Base-by-base conservation (phyloP, 2,888 invertebrate species). In the Pyrrhia umbra region DNA sequence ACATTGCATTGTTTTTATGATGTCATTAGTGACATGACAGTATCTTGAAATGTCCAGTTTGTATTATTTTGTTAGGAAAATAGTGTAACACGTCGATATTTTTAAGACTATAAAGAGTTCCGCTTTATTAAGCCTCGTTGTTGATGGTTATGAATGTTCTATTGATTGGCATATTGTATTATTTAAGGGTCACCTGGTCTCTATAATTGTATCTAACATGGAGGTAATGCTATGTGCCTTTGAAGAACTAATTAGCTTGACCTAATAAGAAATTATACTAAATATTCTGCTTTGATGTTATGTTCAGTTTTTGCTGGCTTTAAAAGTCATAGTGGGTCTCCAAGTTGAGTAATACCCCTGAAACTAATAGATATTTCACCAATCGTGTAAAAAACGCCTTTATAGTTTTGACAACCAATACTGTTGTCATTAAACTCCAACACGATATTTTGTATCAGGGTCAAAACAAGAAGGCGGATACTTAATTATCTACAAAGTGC, bases 1-100 rank as follows among this genome's bases (percentile, higher is more conserved):
- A 34, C 27, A 37, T 39, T 61, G 34, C 43, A 51, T 62, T 65
- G 34, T 56, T 61, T 59, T 59, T 73, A n/a, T 58, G 18, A 68
- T 52, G 42, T 74, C 74, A 64, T 74, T 73, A 74, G 59, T 37
- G 37, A 20, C 46, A 51, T 65, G 65, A 49, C 62, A 58, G 55
- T 58, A 52, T 40, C 20, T 62, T 40, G 15, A 51, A 73, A 73
- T 62, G 62, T 45, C 51, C 51, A 57, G 20, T 62, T 59, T 43
- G 42, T 61, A 60, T 52, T 56, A 27, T 1, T 13, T 47, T 43
- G 23, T 47, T 10, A 5, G 39, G 23, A 59, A 72, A 73, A 68
- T 72, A 47, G 66, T 71, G 67, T 67, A 67, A 72, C 37, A 58
- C 13, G 21, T 15, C 46, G 25, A 42, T 64, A 47, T 59, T n/a